Percentiles rank a stretch among this genome's conserved stretches.
phyloP scores from a whole-genome alignment of 1,140 invertebrate species.

The Onthophagus taurus region DNA sequence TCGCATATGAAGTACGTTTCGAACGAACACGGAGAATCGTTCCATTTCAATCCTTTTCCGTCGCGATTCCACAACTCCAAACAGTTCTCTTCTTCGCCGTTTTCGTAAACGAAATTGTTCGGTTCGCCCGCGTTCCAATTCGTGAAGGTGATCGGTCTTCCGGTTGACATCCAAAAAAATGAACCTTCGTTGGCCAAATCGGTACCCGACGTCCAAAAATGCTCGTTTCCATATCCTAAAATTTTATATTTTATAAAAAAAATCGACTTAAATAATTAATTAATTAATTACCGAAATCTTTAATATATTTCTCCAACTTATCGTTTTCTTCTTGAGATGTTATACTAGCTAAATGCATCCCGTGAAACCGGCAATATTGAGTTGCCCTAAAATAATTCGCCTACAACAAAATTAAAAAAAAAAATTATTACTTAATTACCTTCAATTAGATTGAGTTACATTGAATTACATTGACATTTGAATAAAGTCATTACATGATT shows the following conservation, averaged over 20 bases:
- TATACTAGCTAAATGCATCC: conserved; percentile 83
- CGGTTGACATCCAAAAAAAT: conserved; percentile 89
- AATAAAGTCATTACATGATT: too few relatives aligned
- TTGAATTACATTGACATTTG: too few relatives aligned
- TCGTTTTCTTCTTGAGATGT: conserved; percentile 82
- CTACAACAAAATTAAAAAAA: too few relatives aligned
- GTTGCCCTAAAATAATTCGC: conserved; percentile 86
- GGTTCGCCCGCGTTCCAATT: conserved; percentile 89
- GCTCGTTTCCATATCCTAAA: conserved; percentile 74
- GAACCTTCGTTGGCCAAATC: conserved; percentile 81
- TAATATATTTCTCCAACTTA: conserved; percentile 50
- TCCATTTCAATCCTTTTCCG: conserved; percentile 85
- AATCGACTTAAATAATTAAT: neutral
- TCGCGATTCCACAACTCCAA: conserved; percentile 85
- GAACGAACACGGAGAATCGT: conserved; percentile 85
- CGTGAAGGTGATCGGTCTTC: conserved; percentile 76
- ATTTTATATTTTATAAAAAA: conserved; percentile 3
- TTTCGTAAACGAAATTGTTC: conserved; percentile 87
- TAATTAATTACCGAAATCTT: conserved; percentile 33
- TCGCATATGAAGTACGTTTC: conserved; percentile 89
- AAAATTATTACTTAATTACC: too few relatives aligned
- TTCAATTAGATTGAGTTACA: too few relatives aligned
- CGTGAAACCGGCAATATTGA: conserved; percentile 86
- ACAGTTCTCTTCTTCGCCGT: conserved; percentile 86
- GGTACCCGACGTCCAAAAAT: conserved; percentile 88